A percentile compares a stretch with the other conserved stretches of the same genome.
Conservation (phyloP, 2,888 invertebrate genomes). For the Tachystola acroxantha region DNA sequence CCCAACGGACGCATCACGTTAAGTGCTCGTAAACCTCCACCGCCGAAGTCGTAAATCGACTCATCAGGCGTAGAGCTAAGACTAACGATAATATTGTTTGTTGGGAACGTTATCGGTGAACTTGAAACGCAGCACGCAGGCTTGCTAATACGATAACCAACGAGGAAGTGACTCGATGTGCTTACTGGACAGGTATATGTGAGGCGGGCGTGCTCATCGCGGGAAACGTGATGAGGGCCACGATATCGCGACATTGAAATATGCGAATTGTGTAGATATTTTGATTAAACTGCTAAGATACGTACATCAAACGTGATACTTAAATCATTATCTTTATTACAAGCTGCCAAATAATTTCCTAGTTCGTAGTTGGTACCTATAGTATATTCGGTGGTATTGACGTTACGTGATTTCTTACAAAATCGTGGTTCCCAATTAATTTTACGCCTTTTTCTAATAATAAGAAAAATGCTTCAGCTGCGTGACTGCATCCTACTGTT, state of each 20-base stretch:
- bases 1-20: constrained; percentile 17
- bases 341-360: not conserved
- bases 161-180: constrained; percentile 46
- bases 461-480: not conserved
- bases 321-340: not conserved
- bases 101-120: constrained; percentile 54
- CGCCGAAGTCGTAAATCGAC: constrained; percentile 18
- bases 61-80: constrained; percentile 32
- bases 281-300: not conserved
- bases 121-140: constrained; percentile 56
- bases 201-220: constrained; percentile 19
- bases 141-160: constrained; percentile 51
- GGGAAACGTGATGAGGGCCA: constrained; percentile 25
- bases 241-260: constrained; percentile 24
- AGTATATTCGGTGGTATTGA: too few relatives aligned
- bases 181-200: constrained; percentile 17
- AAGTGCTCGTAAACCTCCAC: constrained; percentile 21
- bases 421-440: not conserved
- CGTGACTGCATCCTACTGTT: not conserved
- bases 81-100: constrained; percentile 51
- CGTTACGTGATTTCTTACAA: not conserved
- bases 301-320: not conserved
- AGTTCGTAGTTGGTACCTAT: too few relatives aligned
- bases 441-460: not conserved
- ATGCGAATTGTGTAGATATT: not conserved